Base-by-base conservation (phyloP, 2,113 vertebrate genomes). In the Lethenteron reissneri region DNA sequence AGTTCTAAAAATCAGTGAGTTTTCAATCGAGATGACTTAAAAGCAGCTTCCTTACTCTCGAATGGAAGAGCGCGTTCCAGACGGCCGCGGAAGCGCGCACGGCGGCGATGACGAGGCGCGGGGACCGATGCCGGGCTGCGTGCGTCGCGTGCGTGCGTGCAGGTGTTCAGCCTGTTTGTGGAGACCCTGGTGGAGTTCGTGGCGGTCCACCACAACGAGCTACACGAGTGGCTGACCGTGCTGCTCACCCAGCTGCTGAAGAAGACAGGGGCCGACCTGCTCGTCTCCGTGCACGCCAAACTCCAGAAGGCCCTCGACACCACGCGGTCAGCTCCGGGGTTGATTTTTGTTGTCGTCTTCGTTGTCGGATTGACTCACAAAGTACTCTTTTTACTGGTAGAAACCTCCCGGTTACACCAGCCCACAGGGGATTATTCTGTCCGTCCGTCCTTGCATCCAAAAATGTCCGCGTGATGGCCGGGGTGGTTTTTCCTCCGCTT, bases 121-220 rank as follows among this genome's bases (percentile, higher is more conserved):
- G 5, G 41, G 41, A 41, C 41, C 17, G 60, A 64, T 64, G 60
- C 17, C 17, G 4, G 14, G 60, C 14, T 64, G 60, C 17, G 60
- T 64, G 60, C 17, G 60, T 64, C 17, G 60, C 17, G 60, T 64
- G 60, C 17, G 6, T 64, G 60, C 17, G 60, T 75, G 19, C 77
- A 97, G 92, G 92, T 97, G 75, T 97, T 97, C 79, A 97, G 91
- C 80, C 97, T 99, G 92, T 99, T 99, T 80, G 79, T 99, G 81
- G 94, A 99, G 85, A 99, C 94, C 0, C 81, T 99, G 11, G 89
- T 99, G 76, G 94, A 99, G 83, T 99, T 99, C 74, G 79, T 99
- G 80, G 88, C 87, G 58, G 90, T 95, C 72, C 92, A 99, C 80
- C 86, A 88, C 75, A 91, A 96, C 72, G 94, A 99, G 76, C 81